Evolutionary conservation across 2,888 invertebrate species (phyloP).

Genomic region (Philereme vetulata): DNA sequence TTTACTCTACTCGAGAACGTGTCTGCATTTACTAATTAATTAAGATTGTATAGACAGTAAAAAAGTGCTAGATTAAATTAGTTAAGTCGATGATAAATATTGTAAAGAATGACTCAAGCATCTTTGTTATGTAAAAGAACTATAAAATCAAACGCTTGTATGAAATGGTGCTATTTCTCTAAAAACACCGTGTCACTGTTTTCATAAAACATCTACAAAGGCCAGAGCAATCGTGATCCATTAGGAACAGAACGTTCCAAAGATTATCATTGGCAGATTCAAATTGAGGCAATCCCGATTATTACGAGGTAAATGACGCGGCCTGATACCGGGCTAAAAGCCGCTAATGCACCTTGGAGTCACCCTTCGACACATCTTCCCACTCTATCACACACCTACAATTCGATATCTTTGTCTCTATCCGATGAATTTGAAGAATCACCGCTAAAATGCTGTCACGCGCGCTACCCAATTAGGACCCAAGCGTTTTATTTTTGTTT

Average conservation of each 20-base stretch:
- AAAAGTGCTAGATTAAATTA: constrained; percentile 19
- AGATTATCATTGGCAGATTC: constrained; percentile 61
- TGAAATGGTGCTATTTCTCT: background rate
- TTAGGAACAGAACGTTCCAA: constrained; percentile 56
- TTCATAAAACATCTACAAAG: constrained; percentile 28
- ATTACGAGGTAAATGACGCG: constrained; percentile 73
- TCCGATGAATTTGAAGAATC: constrained; percentile 55
- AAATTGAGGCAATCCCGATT: constrained; percentile 70
- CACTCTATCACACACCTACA: constrained; percentile 47
- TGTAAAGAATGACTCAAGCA: background rate
- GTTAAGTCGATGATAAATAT: constrained; percentile 7
- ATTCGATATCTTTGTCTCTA: constrained; percentile 45
- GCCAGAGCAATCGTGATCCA: constrained; percentile 48
- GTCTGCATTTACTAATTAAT: constrained; percentile 16
- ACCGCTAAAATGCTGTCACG: constrained; percentile 66
- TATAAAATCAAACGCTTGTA: background rate
- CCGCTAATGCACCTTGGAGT: constrained; percentile 66
- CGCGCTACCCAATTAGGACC: constrained; percentile 62
- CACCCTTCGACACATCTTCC: constrained; percentile 47
- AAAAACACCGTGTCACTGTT: constrained; percentile 12
- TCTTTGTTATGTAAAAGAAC: background rate
- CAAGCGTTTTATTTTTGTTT: constrained; percentile 45
- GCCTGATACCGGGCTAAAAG: constrained; percentile 59
- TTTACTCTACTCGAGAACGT: background rate
- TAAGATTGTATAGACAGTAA: constrained; percentile 1